Percentiles rank a stretch among this genome's conserved stretches.
phyloP scores from a whole-genome alignment of 92 coral and sea anemone genomes.

The Blastomussa wellsi region DNA sequence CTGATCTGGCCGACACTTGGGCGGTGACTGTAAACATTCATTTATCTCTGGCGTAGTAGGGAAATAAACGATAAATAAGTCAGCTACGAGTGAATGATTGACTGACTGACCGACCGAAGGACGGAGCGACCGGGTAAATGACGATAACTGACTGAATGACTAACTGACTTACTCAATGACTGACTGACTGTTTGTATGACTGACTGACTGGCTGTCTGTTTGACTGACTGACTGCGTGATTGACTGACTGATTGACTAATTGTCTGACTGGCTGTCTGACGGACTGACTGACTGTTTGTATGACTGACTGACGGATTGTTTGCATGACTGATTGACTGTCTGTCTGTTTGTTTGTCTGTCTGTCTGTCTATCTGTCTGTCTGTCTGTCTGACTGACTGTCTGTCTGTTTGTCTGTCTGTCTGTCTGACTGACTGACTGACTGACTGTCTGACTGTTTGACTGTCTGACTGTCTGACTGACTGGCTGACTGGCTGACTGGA shows the following conservation, averaged over 20 bases:
- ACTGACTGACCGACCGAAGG: no score
- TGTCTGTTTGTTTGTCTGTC: neutral
- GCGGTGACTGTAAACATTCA: slow-evolving; percentile 59
- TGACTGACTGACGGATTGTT: neutral
- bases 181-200: neutral
- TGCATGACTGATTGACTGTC: neutral
- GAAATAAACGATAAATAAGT: neutral
- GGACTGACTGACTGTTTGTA: neutral
- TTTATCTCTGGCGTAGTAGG: slow-evolving; percentile 49
- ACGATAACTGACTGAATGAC: neutral
- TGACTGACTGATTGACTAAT: neutral
- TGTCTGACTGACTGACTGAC: neutral
- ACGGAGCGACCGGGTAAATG: neutral
- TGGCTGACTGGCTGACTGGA: neutral
- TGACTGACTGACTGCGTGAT: neutral
- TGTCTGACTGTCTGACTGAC: neutral
- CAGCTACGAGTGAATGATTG: no score
- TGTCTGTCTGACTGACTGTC: no score
- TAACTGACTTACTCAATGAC: neutral
- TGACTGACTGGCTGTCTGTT: no score
- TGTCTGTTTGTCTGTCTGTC: neutral
- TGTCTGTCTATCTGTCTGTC: no score
- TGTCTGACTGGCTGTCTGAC: no score
- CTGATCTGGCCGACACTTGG: slow-evolving; percentile 38
- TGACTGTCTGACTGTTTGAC: neutral